Conservation (phyloP, 1,140 invertebrate species). For the Scaptodrosophila lebanonensis region DNA sequence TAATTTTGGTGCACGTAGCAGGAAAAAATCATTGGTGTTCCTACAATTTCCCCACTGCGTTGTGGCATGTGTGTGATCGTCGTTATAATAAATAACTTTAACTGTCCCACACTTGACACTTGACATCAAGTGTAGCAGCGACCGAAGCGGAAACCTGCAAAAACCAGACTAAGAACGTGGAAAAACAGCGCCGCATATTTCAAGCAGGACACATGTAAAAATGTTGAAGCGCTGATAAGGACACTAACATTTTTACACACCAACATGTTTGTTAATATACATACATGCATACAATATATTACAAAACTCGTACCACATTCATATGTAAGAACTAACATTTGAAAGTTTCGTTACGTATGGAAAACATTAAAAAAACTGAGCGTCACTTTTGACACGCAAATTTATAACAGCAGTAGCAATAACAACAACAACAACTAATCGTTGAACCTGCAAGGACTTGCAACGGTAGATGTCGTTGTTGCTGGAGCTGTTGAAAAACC, state of each 20-base stretch:
- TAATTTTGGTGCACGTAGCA: conserved; percentile 18
- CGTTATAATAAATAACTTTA: conserved; percentile 74
- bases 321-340: conserved; percentile 21
- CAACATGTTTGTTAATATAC: conserved; percentile 3
- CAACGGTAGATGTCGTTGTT: too few relatives aligned
- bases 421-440: too few relatives aligned
- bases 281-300: conserved; percentile 16
- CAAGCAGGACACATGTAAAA: conserved; percentile 73
- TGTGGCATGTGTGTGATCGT: conserved; percentile 56
- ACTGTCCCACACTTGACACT: conserved; percentile 70
- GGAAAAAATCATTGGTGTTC: conserved; percentile 35
- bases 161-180: conserved; percentile 39
- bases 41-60: conserved; percentile 1
- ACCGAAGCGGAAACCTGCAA: conserved; percentile 15
- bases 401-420: conserved; percentile 57
- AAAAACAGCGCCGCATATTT: conserved; percentile 71
- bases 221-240: conserved; percentile 72
- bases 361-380: conserved; percentile 57
- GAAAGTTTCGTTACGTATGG: conserved; percentile 55
- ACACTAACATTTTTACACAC: conserved; percentile 68
- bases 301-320: background rate
- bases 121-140: conserved; percentile 58
- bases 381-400: conserved; percentile 72
- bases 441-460: too few relatives aligned
- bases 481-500: conserved; percentile 34